Percentiles rank a stretch among this genome's conserved stretches.
Conservation (phyloP, 2,888 invertebrate species). For the Branchellion lobata region DNA sequence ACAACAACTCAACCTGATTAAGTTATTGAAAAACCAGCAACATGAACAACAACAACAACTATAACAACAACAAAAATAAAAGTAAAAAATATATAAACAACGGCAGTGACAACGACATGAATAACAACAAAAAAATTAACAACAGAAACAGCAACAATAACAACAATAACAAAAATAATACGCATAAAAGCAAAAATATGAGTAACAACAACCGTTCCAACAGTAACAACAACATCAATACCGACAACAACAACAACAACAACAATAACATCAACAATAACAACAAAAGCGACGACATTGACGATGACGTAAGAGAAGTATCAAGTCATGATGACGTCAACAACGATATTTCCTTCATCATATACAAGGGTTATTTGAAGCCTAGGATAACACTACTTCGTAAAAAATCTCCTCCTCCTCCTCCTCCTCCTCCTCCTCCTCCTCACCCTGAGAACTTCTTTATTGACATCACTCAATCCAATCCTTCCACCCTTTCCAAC, state of each 20-base stretch:
- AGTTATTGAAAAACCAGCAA: neutral
- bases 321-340: slow-evolving; percentile 1
- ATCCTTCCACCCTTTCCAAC: no score
- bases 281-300: neutral
- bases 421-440: neutral
- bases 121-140: neutral
- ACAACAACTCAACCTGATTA: neutral
- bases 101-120: neutral
- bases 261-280: neutral
- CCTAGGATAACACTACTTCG: neutral
- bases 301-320: neutral
- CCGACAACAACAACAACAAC: neutral
- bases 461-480: neutral
- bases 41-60: neutral
- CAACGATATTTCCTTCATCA: neutral
- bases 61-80: neutral
- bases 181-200: neutral
- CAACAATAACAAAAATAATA: neutral
- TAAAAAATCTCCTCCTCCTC: neutral
- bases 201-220: neutral
- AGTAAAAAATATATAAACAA: neutral
- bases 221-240: neutral
- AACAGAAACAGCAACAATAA: neutral
- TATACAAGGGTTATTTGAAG: neutral
- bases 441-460: neutral